Evolutionary conservation across 2,113 vertebrate genomes (phyloP).

Genomic region (Tringa solitaria): DNA sequence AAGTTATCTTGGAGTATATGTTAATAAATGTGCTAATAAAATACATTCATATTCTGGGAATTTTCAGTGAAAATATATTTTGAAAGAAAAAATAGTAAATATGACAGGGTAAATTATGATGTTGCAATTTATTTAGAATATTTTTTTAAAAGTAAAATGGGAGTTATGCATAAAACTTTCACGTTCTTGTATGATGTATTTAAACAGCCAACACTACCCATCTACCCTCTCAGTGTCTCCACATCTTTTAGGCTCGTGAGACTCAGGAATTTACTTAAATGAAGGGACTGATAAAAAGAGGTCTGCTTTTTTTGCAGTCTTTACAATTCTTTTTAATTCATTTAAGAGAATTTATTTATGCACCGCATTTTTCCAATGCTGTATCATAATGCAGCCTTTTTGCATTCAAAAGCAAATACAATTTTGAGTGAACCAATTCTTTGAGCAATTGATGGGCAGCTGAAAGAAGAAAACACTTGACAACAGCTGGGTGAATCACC

Average conservation of each 20-base stretch:
- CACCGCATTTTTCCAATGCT: neutral
- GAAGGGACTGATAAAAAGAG: neutral
- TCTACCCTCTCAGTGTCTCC: neutral
- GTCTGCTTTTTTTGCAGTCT: neutral
- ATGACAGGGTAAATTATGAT: neutral
- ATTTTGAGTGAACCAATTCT: neutral
- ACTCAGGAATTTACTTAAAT: neutral
- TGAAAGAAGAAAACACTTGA: neutral
- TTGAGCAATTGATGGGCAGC: neutral
- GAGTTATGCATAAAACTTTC: neutral
- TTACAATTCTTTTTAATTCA: neutral
- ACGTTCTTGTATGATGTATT: too few species aligned
- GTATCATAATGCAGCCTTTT: accelerated
- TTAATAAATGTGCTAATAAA: neutral
- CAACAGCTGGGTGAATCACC: neutral
- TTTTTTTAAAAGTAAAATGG: accelerated
- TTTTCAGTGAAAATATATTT: neutral
- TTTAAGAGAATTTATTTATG: neutral
- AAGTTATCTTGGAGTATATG: neutral
- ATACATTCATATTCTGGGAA: neutral
- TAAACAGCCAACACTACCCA: neutral
- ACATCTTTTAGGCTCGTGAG: neutral
- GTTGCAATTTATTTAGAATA: neutral
- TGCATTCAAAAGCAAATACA: neutral
- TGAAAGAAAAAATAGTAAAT: neutral